phyloP scores from a whole-genome alignment of 2,888 invertebrate genomes.

The Temnothorax ravouxi region DNA sequence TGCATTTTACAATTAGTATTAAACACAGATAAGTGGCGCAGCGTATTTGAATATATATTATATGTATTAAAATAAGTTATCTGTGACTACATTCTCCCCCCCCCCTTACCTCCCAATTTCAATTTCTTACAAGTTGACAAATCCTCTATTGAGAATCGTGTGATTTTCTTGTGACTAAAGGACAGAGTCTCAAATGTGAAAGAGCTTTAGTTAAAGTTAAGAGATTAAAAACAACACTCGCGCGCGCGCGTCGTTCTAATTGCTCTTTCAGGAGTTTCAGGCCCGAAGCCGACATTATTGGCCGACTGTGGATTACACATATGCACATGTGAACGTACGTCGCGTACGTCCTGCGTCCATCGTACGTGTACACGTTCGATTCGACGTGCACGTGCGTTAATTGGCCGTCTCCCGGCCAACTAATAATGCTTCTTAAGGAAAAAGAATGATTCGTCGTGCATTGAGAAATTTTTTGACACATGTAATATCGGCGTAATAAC shows the following conservation, averaged over 20 bases:
- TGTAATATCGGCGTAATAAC: constrained; percentile 1
- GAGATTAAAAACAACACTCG: neutral
- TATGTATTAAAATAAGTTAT: neutral
- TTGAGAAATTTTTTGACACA: constrained; percentile 30
- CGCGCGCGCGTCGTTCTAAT: neutral
- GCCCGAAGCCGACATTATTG: neutral
- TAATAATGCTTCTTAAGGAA: neutral
- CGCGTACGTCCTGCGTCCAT: neutral
- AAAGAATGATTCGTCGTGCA: neutral
- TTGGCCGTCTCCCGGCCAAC: neutral
- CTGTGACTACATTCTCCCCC: too few species aligned
- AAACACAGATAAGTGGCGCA: too few species aligned
- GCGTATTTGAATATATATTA: too few species aligned
- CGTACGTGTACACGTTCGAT: neutral
- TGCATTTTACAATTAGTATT: too few species aligned
- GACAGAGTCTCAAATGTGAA: neutral
- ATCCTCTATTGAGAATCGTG: too few species aligned
- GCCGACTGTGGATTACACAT: too few species aligned
- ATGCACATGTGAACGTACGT: too few species aligned
- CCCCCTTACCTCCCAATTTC: too few species aligned
- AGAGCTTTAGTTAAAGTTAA: neutral
- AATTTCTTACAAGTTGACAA: too few species aligned
- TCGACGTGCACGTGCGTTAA: constrained; percentile 4
- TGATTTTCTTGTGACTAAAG: neutral
- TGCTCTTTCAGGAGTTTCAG: constrained; percentile 13